Evolutionary conservation across 2,888 invertebrate species (phyloP).

Genomic region (Rapana venosa): DNA sequence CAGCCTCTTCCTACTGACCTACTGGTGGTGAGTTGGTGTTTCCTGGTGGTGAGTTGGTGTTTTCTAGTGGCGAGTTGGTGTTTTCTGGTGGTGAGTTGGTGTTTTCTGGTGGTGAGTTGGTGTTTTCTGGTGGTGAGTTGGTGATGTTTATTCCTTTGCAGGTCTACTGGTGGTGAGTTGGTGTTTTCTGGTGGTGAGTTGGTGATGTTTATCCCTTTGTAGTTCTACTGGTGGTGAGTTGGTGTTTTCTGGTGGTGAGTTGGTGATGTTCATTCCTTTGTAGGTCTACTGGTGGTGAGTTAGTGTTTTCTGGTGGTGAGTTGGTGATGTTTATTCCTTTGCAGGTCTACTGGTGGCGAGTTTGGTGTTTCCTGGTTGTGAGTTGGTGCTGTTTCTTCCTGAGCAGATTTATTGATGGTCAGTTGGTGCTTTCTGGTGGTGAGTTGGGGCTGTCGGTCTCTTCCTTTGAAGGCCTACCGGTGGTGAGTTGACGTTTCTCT

Average conservation of each 20-base stretch:
- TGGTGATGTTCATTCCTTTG: neutral
- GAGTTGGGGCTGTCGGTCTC: neutral
- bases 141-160: too few relatives aligned
- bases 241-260: neutral
- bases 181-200: too few relatives aligned
- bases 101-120: too few relatives aligned
- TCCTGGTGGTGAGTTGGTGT: too few relatives aligned
- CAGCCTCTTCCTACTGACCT: too few relatives aligned
- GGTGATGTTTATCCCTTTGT: too few relatives aligned
- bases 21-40: too few relatives aligned
- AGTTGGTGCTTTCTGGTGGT: neutral
- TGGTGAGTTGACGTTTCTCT: neutral
- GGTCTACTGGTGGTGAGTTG: too few relatives aligned
- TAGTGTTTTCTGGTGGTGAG: neutral
- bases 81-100: too few relatives aligned
- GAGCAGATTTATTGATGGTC: neutral
- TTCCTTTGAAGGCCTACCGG: neutral
- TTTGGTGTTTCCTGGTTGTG: too few relatives aligned
- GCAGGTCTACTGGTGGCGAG: neutral
- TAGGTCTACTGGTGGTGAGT: slow-evolving; percentile 46
- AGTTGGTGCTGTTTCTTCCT: neutral
- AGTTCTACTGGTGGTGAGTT: neutral
- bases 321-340: neutral
- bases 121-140: too few relatives aligned
- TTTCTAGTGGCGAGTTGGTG: too few relatives aligned